A percentile compares a stretch with the other conserved stretches of the same genome.
Conservation (phyloP, 2,113 vertebrate genomes). For the Melanostigma gelatinosum region DNA sequence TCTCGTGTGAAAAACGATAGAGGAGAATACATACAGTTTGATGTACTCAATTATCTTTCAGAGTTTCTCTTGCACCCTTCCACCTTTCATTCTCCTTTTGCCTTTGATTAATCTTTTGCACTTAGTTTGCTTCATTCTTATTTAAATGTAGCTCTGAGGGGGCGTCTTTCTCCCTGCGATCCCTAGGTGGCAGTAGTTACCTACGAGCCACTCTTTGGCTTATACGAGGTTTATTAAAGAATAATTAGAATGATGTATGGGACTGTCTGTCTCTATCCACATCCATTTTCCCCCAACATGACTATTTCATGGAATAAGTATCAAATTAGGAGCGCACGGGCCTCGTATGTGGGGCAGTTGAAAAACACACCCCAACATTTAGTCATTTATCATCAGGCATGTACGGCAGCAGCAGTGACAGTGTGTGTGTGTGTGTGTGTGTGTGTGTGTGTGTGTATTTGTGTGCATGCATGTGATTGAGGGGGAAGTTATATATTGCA, state of each 20-base stretch:
- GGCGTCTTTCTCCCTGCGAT: conserved; percentile 28
- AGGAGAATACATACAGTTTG: conserved; percentile 55
- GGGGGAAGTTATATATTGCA: conserved; percentile 45
- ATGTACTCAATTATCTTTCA: conserved; percentile 56
- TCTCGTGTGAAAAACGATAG: conserved; percentile 46
- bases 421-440: conserved; percentile 30
- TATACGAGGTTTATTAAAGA: conserved; percentile 81
- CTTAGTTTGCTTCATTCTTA: conserved; percentile 63
- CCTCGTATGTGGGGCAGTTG: conserved; percentile 77
- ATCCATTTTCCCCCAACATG: conserved; percentile 79
- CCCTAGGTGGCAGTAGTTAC: conserved; percentile 86
- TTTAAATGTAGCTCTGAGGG: conserved; percentile 58
- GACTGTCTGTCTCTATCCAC: conserved; percentile 83
- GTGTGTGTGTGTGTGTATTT: conserved; percentile 25
- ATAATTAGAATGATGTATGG: conserved; percentile 83
- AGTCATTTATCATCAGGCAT: conserved; percentile 80
- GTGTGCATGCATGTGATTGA: conserved; percentile 35
- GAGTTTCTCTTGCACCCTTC: conserved; percentile 44
- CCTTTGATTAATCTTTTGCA: conserved; percentile 69
- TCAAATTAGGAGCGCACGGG: conserved; percentile 75
- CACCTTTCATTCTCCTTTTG: conserved; percentile 55
- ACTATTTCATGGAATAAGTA: conserved; percentile 81
- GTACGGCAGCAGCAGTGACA: conserved; percentile 48
- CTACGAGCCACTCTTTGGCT: conserved; percentile 45
- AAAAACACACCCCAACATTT: conserved; percentile 77